Conservation (phyloP, 2,888 invertebrate genomes). For the Alcis repandata region DNA sequence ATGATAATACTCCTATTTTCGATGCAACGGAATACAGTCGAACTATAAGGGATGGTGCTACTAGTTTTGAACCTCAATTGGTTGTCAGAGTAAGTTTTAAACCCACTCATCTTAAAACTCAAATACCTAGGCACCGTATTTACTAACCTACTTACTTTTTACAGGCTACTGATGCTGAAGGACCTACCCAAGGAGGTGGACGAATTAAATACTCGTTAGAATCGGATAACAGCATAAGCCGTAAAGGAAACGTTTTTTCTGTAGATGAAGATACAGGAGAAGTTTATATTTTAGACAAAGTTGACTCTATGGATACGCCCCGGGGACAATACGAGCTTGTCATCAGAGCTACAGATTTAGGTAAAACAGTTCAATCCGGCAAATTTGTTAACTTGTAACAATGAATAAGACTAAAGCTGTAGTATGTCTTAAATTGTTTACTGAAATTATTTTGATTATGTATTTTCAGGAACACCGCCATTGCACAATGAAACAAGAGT, state of each 20-base stretch:
- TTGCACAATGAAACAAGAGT: constrained; percentile 89
- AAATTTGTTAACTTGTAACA: not conserved
- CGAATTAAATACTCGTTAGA: constrained; percentile 88
- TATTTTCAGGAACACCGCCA: constrained; percentile 85
- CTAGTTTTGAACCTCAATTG: constrained; percentile 92
- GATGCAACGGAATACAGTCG: constrained; percentile 90
- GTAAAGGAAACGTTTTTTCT: constrained; percentile 87
- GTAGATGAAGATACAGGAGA: constrained; percentile 91
- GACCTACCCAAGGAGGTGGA: constrained; percentile 90
- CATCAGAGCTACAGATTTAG: constrained; percentile 90
- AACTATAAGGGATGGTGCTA: constrained; percentile 92
- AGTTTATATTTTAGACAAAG: constrained; percentile 88
- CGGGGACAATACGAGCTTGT: constrained; percentile 90
- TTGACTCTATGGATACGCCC: constrained; percentile 91
- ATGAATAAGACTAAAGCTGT: no score
- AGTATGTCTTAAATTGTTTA: no score
- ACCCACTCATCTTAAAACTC: no score
- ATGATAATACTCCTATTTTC: constrained; percentile 92
- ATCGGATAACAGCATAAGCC: constrained; percentile 89
- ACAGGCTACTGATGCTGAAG: constrained; percentile 92
- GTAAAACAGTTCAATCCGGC: constrained; percentile 62
- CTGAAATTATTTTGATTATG: not conserved
- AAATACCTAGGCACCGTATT: no score
- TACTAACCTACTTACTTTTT: constrained; percentile 38
- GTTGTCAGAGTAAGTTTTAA: constrained; percentile 87